These are phyloP conservation scores for Xiphorhynchus elegans DNA, from an alignment of 2,113 vertebrate genomes.

Conservation along the genomic window DNA sequence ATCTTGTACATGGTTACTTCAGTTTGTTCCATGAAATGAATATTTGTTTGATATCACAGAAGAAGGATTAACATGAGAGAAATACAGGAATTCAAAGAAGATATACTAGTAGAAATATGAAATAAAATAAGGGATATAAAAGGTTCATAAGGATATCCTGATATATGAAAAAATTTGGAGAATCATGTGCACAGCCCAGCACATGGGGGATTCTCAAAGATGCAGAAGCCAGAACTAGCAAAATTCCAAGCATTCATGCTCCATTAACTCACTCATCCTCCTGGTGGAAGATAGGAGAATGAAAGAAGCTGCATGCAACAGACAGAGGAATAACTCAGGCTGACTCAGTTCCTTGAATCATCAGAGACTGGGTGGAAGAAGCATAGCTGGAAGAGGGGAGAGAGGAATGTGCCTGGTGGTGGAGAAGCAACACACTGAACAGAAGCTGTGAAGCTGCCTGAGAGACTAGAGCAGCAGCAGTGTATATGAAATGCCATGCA, in stretches of 20 bases:
- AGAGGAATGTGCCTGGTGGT: not conserved
- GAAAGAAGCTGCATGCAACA: not conserved
- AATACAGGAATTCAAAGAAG: not conserved
- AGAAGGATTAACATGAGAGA: not conserved
- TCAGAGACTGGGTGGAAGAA: not conserved
- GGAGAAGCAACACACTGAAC: not conserved
- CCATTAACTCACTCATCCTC: not conserved
- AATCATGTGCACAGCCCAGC: not conserved
- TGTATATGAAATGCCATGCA: not conserved
- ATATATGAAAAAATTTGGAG: not conserved
- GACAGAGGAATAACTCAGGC: not conserved
- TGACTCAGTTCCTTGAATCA: not conserved
- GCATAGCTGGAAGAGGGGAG: not conserved
- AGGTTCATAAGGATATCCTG: not conserved
- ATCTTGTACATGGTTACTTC: not conserved
- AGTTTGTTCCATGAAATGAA: not conserved
- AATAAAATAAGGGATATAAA: not conserved
- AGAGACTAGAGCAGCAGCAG: not conserved
- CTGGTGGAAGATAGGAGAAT: not conserved
- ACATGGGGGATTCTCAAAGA: not conserved
- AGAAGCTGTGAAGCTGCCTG: not conserved
- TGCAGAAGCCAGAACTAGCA: not conserved
- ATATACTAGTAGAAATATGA: not conserved
- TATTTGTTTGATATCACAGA: not conserved
- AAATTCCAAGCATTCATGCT: not conserved